Percentiles rank a stretch among this genome's conserved stretches.
Evolutionary conservation across 1,140 invertebrate species (phyloP).

Genomic region (Periplaneta americana): DNA sequence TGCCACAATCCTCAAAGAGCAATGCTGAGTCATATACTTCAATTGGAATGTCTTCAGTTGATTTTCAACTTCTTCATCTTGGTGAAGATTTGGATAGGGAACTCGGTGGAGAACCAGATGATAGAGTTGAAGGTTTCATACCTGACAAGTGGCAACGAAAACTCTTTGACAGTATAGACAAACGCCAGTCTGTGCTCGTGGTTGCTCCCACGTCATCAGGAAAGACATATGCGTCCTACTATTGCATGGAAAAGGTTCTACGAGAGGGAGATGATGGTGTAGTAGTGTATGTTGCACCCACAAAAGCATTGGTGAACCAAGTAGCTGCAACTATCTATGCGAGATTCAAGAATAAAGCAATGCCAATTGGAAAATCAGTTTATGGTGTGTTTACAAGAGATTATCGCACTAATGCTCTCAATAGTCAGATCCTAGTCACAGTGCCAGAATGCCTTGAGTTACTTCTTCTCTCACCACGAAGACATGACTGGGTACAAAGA

Average conservation of each 20-base stretch:
- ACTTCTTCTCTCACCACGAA: conserved; percentile 22
- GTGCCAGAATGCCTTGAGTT: conserved; percentile 25
- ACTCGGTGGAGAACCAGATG: conserved; percentile 12
- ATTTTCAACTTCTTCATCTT: conserved; percentile 22
- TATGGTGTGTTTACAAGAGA: conserved; percentile 25
- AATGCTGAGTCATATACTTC: not conserved
- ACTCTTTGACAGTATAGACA: conserved; percentile 22
- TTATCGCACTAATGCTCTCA: conserved; percentile 20
- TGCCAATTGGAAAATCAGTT: conserved; percentile 19
- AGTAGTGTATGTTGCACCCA: conserved; percentile 26
- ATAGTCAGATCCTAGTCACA: conserved; percentile 23
- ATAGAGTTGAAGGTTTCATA: conserved; percentile 20
- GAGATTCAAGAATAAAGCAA: conserved; percentile 18
- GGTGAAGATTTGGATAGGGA: conserved; percentile 20
- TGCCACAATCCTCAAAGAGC: conserved; percentile 3
- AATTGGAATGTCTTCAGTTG: conserved; percentile 13
- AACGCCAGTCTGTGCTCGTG: conserved; percentile 23
- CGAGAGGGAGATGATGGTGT: conserved; percentile 21
- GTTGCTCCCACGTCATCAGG: conserved; percentile 27
- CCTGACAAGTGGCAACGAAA: conserved; percentile 25
- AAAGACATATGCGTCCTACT: conserved; percentile 27
- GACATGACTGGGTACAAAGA: conserved; percentile 19
- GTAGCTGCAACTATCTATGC: conserved; percentile 24
- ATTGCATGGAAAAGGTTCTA: conserved; percentile 26
- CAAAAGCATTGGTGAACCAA: conserved; percentile 27